These are phyloP conservation scores for Xerus inauris DNA, from an alignment of 2,113 vertebrate genomes.

Conservation along the genomic window DNA sequence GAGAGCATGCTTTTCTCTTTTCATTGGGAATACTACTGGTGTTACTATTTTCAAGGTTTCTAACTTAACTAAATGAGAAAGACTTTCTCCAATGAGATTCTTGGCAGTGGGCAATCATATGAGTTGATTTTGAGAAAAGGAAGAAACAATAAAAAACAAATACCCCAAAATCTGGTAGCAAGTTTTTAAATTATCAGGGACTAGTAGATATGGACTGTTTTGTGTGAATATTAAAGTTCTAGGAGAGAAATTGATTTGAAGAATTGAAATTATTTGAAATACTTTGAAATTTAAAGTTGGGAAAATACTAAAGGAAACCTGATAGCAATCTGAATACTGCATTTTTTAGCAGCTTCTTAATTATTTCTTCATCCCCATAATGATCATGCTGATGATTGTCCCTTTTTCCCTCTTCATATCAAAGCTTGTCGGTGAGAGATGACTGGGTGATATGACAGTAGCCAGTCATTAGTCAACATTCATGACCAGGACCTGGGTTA, in stretches of 20 bases:
- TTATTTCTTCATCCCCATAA: neutral
- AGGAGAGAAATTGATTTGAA: conserved; percentile 15
- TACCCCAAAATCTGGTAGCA: neutral
- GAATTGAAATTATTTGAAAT: conserved; percentile 19
- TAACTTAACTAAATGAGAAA: neutral
- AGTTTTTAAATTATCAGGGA: neutral
- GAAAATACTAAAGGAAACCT: neutral
- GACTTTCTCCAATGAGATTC: neutral
- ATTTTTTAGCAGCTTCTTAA: neutral
- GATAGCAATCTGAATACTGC: neutral
- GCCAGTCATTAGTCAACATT: neutral
- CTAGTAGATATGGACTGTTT: neutral
- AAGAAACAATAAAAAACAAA: neutral
- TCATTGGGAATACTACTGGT: neutral
- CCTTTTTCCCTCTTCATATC: neutral
- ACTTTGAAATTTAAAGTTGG: conserved; percentile 19
- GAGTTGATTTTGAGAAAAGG: conserved; percentile 44
- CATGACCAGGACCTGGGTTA: neutral
- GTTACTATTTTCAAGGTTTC: conserved; percentile 23
- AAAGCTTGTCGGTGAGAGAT: neutral
- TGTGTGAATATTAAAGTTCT: neutral
- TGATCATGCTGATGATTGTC: neutral
- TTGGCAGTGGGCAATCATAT: neutral
- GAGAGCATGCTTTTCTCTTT: neutral
- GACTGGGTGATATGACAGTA: neutral